Evolutionary conservation across 2,113 vertebrate species (phyloP), one percentile per base, ranked within the genome.

Genomic region (human): DNA sequence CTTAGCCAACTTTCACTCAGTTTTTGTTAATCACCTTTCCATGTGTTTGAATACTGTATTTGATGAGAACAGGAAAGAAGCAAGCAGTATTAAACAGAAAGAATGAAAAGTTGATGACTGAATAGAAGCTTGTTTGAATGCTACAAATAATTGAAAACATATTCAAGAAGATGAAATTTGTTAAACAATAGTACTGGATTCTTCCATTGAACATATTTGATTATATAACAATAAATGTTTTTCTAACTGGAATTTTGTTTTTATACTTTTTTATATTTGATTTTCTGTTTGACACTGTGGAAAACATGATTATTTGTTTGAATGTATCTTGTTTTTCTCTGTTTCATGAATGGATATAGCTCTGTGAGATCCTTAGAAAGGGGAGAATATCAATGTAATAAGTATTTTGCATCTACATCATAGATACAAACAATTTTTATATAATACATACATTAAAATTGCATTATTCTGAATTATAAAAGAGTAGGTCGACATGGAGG

Each of bases 121-220:
- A 79, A 55, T 92, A 55, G n/a, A 70, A 89, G 50, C 10, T 93
- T 55, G 82, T 68, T 93, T 96, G 45, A 92, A 85, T 45, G 79
- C 79, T 17, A 87, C 95, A 97, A 72, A 32, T 76, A 91, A 91
- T 68, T 85, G 81, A 43, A 75, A 96, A 93, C 8, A 82, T 48
- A 89, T 76, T 96, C 8, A 25, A 78, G 18, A 61, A 76, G 18
- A 78, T 89, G 5, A 38, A 76, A 93, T 48, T 76, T 73, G 12
- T 64, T 88, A 40, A 55, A 93, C 6, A 89, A 73, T 45, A 87
- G 23, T 35, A 90, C 2, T 73, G 1, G 48, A 93, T 70, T 75
- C 9, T 55, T 76, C 38, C n/a, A 82, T 2, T 80, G 48, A 32
- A 83, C 81, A 64, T 72, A 89, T 23, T 57, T 91, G 18, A 84